A percentile compares a stretch with the other conserved stretches of the same genome.
phyloP scores from a whole-genome alignment of 2,113 vertebrate species.

The Rhinogobius similis region DNA sequence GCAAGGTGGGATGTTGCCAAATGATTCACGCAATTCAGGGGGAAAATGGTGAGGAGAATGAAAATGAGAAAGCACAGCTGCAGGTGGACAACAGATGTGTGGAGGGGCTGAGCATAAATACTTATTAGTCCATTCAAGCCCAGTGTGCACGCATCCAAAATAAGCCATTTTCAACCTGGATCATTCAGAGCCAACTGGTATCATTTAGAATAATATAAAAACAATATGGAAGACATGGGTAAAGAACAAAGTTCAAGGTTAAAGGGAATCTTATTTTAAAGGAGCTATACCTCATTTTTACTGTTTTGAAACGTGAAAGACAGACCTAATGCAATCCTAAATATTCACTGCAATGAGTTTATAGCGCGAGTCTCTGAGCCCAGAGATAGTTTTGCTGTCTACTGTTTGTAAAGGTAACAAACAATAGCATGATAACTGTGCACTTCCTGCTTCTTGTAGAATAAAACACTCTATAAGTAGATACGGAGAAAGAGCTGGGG shows the following conservation, averaged over 20 bases:
- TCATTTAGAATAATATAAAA: conserved; percentile 35
- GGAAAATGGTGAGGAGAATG: conserved; percentile 21
- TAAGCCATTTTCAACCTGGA: conserved; percentile 28
- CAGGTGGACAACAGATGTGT: conserved; percentile 77
- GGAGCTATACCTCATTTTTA: no score
- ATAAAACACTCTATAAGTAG: no score
- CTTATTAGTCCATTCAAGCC: conserved; percentile 38
- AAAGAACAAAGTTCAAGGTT: background rate
- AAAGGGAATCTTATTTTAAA: background rate
- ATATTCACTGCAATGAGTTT: no score
- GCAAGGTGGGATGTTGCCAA: conserved; percentile 35
- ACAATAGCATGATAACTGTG: no score
- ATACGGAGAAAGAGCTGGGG: no score
- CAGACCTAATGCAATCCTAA: no score
- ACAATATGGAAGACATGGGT: conserved; percentile 14
- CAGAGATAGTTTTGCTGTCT: no score
- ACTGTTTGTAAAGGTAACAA: no score
- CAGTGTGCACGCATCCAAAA: conserved; percentile 48
- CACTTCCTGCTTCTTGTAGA: no score
- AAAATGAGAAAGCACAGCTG: conserved; percentile 58
- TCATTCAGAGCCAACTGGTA: conserved; percentile 69
- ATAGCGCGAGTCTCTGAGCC: no score
- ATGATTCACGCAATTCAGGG: conserved; percentile 34
- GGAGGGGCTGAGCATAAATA: conserved; percentile 43
- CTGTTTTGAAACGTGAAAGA: no score